These are phyloP conservation scores for Drosophila vallismaia DNA, from an alignment of 2,888 invertebrate species.

Conservation along the genomic window DNA sequence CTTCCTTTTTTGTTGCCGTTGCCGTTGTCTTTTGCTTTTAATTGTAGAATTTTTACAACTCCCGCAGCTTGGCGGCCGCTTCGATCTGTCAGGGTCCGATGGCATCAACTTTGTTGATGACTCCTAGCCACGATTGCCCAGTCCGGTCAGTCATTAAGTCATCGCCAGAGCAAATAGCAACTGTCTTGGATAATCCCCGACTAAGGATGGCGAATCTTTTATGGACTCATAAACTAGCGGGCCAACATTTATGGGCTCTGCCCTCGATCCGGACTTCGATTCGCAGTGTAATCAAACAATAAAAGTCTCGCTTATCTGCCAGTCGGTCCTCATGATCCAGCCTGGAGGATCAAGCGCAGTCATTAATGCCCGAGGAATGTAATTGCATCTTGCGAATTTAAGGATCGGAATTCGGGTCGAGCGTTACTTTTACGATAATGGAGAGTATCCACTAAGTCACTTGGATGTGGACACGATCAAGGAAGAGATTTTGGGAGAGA, in stretches of 20 bases:
- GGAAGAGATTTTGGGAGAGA: background rate
- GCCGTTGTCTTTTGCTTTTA: constrained; percentile 58
- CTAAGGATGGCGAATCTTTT: constrained; percentile 34
- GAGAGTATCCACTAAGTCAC: background rate
- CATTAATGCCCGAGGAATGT: constrained; percentile 32
- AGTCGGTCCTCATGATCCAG: background rate
- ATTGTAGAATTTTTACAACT: constrained; percentile 74
- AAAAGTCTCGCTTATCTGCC: constrained; percentile 29
- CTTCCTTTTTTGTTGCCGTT: constrained; percentile 76
- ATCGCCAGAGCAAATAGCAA: constrained; percentile 14
- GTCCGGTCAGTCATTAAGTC: constrained; percentile 49
- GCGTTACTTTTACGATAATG: constrained; percentile 34
- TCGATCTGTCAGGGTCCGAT: constrained; percentile 10
- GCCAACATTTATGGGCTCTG: constrained; percentile 30
- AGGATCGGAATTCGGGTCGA: constrained; percentile 28
- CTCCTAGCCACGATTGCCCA: constrained; percentile 22
- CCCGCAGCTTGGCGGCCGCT: constrained; percentile 51
- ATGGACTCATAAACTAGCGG: constrained; percentile 43
- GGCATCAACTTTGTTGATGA: constrained; percentile 20
- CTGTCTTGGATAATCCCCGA: constrained; percentile 32
- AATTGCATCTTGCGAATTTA: constrained; percentile 23
- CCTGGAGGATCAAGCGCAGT: constrained; percentile 15
- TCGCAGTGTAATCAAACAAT: constrained; percentile 35
- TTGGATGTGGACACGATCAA: background rate
- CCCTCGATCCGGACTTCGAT: constrained; percentile 15